A percentile compares a stretch with the other conserved stretches of the same genome.
Evolutionary conservation across 2,113 vertebrate genomes (phyloP).

Genomic region (Carettochelys insculpta): DNA sequence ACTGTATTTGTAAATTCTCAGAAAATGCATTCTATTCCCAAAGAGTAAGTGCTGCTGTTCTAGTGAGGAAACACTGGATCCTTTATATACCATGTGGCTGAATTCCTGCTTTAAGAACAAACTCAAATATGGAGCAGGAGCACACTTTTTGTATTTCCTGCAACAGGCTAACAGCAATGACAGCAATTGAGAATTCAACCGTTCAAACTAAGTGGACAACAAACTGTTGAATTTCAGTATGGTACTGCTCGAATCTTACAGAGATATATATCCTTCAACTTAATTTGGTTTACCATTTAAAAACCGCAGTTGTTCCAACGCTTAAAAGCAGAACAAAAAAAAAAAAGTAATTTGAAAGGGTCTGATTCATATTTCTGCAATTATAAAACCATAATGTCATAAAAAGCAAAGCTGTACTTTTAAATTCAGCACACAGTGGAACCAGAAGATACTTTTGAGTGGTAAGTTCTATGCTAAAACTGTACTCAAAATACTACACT

Average conservation of each 20-base stretch:
- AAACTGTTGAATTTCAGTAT: not conserved
- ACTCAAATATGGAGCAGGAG: too few relatives aligned
- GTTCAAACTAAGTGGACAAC: not conserved
- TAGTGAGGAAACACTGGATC: too few relatives aligned
- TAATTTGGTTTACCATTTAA: not conserved
- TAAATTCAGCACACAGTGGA: not conserved
- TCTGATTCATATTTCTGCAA: not conserved
- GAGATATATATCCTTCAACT: not conserved
- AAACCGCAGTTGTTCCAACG: not conserved
- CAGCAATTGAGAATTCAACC: not conserved
- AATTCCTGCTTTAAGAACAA: not conserved
- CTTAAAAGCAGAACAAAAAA: not conserved
- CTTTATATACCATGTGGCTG: not conserved
- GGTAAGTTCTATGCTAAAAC: not conserved
- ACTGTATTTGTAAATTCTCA: too few relatives aligned
- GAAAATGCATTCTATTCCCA: too few relatives aligned
- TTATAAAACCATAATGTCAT: not conserved
- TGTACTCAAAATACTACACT: not conserved
- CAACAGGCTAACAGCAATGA: not conserved
- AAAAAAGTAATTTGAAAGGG: accelerated
- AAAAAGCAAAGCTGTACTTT: not conserved
- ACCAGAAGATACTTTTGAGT: not conserved
- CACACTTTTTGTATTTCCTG: not conserved
- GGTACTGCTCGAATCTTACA: not conserved
- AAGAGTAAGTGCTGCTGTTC: too few relatives aligned